Base-by-base conservation (phyloP, 2,113 vertebrate species). In the Podocnemis expansa region DNA sequence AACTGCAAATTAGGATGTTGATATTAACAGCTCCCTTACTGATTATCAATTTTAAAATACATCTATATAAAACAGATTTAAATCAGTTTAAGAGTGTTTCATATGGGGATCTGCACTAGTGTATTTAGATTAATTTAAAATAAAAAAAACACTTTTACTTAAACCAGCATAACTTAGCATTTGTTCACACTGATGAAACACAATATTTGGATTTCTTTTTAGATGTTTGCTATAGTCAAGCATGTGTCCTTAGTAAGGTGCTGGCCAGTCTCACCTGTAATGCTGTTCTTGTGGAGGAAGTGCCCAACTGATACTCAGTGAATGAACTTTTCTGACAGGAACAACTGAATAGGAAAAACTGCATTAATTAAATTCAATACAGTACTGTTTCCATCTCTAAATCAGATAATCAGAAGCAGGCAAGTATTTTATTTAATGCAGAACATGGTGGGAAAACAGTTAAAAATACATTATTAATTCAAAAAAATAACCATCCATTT, bases 251-350 rank as follows among this genome's bases (percentile, higher is more conserved):
- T 73, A 91, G 13, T 34, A 91, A 95, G 94, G 92, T 3, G 54
- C 56, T 93, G 80, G 56, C 76, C 12, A 27, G 58, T 10, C 10
- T 60, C 97, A 99, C 99, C 99, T 99, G 98, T 99, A 99, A 97
- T 99, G 97, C 75, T 98, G 97, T 24, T 98, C 99, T 90, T 99
- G 99, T 12, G 99, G 99, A 0, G 99, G 99, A 78, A 99, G 98
- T 2, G 99, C 99, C 99, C 99, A 99, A 81, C 98, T 99, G 97
- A 99, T 99, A 93, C 97, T 99, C 97, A 99, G 85, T 89, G 99
- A 99, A 60, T 99, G 99, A 91, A 99, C 98, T 84, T 99, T 99
- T 98, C 98, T 98, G 97, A 99, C 98, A 70, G 99, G 99, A 97
- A 99, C 98, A 97, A 99, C 99, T 99, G 97, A 60, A 98, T 41